Percentiles rank a stretch among this genome's conserved stretches.
Conservation (phyloP, 92 coral and sea anemone species). For the Muricea muricata region DNA sequence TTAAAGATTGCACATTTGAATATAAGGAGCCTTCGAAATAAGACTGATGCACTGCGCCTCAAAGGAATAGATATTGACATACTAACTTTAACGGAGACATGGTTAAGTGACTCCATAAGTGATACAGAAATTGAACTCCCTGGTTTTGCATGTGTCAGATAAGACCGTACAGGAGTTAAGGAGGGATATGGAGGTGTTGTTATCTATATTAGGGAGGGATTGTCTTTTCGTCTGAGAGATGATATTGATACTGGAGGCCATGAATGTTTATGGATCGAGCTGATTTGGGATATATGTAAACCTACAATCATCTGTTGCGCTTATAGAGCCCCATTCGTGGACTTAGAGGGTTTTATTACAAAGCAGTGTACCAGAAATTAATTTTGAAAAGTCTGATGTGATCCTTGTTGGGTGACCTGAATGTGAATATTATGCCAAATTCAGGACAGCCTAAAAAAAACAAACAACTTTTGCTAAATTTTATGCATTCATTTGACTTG, state of each 20-base stretch:
- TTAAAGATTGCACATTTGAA: constrained; percentile 55
- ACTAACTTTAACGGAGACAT: constrained; percentile 30
- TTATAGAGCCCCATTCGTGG: constrained; percentile 58
- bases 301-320: constrained; percentile 53
- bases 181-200: constrained; percentile 52
- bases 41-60: constrained; percentile 38
- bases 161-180: constrained; percentile 6
- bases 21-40: constrained; percentile 48
- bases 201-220: constrained; percentile 38
- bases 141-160: constrained; percentile 30
- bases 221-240: constrained; percentile 51
- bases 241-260: constrained; percentile 45
- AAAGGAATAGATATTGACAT: constrained; percentile 42
- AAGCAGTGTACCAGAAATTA: constrained; percentile 14
- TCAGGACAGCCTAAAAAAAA: constrained; percentile 21
- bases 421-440: constrained; percentile 40
- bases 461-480: constrained; percentile 49
- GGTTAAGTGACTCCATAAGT: constrained; percentile 13
- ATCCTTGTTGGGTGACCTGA: constrained; percentile 57
- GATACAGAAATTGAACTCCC: constrained; percentile 13
- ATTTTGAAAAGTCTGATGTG: constrained; percentile 49
- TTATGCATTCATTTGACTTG: constrained; percentile 43
- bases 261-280: constrained; percentile 61
- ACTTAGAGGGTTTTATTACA: constrained; percentile 48
- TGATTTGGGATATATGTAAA: constrained; percentile 50